These are phyloP conservation scores for Copsychus sechellarum DNA, from an alignment of 2,113 vertebrate species.

Conservation along the genomic window DNA sequence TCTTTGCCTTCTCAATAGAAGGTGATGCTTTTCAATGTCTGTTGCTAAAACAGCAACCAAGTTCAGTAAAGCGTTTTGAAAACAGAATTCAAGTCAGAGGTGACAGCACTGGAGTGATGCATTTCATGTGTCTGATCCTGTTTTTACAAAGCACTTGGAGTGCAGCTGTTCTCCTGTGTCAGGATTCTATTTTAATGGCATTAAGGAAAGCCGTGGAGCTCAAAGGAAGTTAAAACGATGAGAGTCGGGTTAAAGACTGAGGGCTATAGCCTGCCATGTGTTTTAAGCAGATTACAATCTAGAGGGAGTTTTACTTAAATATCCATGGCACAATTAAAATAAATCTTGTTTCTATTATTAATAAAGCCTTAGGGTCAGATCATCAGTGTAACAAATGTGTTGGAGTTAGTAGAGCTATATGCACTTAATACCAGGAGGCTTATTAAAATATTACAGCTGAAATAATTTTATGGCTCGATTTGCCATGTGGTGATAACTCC, in stretches of 20 bases:
- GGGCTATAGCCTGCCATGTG: background rate
- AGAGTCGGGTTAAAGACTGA: background rate
- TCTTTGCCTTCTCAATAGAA: background rate
- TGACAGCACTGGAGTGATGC: background rate
- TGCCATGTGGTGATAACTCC: background rate
- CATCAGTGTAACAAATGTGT: background rate
- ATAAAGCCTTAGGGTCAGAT: slow-evolving; percentile 43
- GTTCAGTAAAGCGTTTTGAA: background rate
- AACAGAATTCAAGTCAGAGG: background rate
- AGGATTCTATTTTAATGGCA: background rate
- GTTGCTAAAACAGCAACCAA: background rate
- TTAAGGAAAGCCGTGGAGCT: background rate
- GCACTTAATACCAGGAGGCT: background rate
- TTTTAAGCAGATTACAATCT: slow-evolving; percentile 50
- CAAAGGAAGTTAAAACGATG: background rate
- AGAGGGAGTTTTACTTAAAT: slow-evolving; percentile 63
- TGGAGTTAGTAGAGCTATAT: background rate
- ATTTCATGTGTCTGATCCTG: background rate
- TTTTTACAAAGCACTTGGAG: background rate
- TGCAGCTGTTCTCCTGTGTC: background rate
- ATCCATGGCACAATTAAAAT: slow-evolving; percentile 64
- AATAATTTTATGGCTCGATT: background rate
- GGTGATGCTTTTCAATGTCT: background rate
- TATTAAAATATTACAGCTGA: background rate
- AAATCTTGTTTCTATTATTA: slow-evolving; percentile 59